A percentile compares a stretch with the other conserved stretches of the same genome.
Conservation (phyloP, 2,113 vertebrate genomes). For the Alectura lathami region DNA sequence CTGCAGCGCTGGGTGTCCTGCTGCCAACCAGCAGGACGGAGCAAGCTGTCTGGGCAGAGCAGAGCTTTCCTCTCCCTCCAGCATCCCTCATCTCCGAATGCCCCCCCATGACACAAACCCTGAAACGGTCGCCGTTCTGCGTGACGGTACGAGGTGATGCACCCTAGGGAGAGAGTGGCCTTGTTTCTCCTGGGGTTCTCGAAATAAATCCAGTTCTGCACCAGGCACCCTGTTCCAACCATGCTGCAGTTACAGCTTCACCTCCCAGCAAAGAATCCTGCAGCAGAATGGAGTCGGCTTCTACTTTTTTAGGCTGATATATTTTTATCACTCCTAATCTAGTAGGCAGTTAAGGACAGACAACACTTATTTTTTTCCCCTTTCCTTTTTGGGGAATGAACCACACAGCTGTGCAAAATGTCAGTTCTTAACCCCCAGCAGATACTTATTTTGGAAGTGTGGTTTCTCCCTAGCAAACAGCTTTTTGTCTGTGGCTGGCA, state of each 20-base stretch:
- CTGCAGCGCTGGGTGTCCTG: not conserved
- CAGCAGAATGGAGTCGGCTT: conserved; percentile 68
- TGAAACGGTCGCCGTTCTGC: not conserved
- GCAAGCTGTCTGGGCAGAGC: conserved; percentile 31
- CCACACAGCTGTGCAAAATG: conserved; percentile 35
- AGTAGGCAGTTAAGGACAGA: conserved; percentile 50
- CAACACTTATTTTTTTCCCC: conserved; percentile 17
- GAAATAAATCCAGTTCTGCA: conserved; percentile 71
- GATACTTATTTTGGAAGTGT: conserved; percentile 57
- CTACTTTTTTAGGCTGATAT: conserved; percentile 70
- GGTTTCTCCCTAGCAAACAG: conserved; percentile 26
- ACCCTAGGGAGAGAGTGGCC: conserved; percentile 55
- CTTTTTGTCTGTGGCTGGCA: conserved; percentile 27
- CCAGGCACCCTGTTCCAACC: conserved; percentile 56
- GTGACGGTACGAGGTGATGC: conserved; percentile 54
- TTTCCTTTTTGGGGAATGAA: conserved; percentile 8
- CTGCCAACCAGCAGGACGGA: not conserved
- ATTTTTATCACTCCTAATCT: conserved; percentile 68
- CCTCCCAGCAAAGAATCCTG: conserved; percentile 66
- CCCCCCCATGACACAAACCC: not conserved
- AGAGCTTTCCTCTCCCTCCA: conserved; percentile 19
- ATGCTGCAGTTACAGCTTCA: conserved; percentile 64
- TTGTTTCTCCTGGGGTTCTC: conserved; percentile 69
- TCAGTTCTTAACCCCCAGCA: conserved; percentile 56
- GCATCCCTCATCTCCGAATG: conserved; percentile 3